Base-by-base conservation (phyloP, 2,888 invertebrate species). In the Synergus umbraculus region DNA sequence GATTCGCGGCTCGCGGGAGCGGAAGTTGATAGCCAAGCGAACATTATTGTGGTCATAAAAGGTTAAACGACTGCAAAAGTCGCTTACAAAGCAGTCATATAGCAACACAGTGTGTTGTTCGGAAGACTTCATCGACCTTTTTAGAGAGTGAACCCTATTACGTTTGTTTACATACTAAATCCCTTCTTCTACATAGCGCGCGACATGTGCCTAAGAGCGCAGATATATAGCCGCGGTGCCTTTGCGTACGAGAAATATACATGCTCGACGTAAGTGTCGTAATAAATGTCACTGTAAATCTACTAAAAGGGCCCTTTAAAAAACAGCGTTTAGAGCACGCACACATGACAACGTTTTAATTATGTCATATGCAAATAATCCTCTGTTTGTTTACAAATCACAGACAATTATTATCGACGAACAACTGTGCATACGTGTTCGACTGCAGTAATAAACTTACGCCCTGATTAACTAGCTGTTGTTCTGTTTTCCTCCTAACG, bases 241-340 rank as follows among this genome's bases (percentile, higher is more conserved):
- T 63, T 63, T 63, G 13, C 63, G 12, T 29, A 63, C 22, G 63
- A 63, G 1, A 10, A 18, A 58, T n/a, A 58, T 58, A 58, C 58
- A 63, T 63, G 63, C 29, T 63, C 63, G 13, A 63, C 63, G 29
- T 63, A 63, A 63, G 63, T 63, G 29, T 29, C 29, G 18, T 29
- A 63, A 63, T 63, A 29, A 63, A 63, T 63, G 63, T 63, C 63
- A 22, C 63, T 63, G 63, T 63, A 63, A 63, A 63, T 63, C 63
- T 63, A 63, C 63, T 63, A 12, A 63, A 63, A 63, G 63, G 13
- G 63, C 29, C 13, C 12, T 63, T 63, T 7, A 58, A 58, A 58
- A 63, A 46, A 63, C 12, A 63, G 29, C 29, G 63, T 63, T 63
- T 63, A 63, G 63, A 63, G 63, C 12, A 63, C 63, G 63, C 12